Conservation (phyloP, 2,113 vertebrate genomes). For the Clupea harengus region DNA sequence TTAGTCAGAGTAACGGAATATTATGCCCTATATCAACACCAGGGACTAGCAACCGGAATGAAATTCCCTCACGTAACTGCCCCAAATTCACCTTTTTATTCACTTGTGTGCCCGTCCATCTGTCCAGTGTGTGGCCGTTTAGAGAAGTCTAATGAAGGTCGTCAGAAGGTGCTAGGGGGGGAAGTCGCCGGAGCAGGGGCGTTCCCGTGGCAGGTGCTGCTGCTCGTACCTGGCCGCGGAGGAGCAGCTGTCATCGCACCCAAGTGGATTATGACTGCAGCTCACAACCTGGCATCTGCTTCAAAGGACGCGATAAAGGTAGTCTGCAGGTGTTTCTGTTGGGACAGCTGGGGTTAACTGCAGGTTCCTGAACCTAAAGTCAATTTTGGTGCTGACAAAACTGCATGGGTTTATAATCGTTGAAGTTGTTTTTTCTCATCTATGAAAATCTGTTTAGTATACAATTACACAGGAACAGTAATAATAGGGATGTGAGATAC, state of each 20-base stretch:
- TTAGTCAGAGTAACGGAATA: no score
- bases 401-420: no score
- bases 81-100: no score
- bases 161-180: slow-evolving; percentile 60
- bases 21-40: no score
- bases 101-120: not conserved
- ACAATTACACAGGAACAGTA: no score
- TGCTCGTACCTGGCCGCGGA: rapidly evolving
- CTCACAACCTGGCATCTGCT: not conserved
- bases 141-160: rapidly evolving
- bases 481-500: no score
- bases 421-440: no score
- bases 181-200: not conserved
- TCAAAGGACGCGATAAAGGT: not conserved
- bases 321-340: not conserved
- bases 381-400: no score
- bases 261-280: slow-evolving; percentile 68
- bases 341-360: not conserved
- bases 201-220: slow-evolving; percentile 70
- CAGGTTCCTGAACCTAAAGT: no score
- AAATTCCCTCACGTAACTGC: not conserved
- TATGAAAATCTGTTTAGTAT: no score
- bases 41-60: no score
- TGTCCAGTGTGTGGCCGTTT: slow-evolving; percentile 63
- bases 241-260: slow-evolving; percentile 62